Percentiles rank a stretch among this genome's conserved stretches.
Evolutionary conservation across 2,113 vertebrate genomes (phyloP).

Genomic region (Ptilonorhynchus violaceus): DNA sequence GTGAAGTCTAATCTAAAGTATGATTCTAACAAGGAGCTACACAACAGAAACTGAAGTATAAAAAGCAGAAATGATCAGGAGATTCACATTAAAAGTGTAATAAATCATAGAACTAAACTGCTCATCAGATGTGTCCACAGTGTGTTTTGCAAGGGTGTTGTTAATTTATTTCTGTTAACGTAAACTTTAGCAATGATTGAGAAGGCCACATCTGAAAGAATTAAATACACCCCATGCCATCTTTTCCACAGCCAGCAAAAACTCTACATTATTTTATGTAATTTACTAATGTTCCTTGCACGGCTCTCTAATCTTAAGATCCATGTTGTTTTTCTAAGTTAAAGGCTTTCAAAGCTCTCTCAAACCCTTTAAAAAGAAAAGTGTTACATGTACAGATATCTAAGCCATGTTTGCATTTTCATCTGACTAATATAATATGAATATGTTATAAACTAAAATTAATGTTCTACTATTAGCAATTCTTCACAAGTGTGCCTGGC

Average conservation of each 20-base stretch:
- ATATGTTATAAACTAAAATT: slow-evolving; percentile 44
- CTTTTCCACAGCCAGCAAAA: background rate
- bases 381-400: slow-evolving; percentile 34
- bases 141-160: background rate
- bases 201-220: background rate
- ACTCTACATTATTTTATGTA: background rate
- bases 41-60: background rate
- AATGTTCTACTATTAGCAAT: background rate
- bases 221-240: background rate
- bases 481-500: background rate
- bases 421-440: slow-evolving; percentile 33
- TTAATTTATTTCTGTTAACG: background rate
- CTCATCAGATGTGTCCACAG: background rate
- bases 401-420: slow-evolving; percentile 29
- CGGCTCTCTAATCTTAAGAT: background rate
- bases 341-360: slow-evolving; percentile 11
- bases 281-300: background rate
- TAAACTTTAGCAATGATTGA: background rate
- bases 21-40: background rate
- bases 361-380: slow-evolving; percentile 48
- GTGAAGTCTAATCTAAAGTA: background rate
- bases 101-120: background rate
- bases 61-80: background rate
- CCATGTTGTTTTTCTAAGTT: background rate
- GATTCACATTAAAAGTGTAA: background rate